Evolutionary conservation across 1,140 invertebrate genomes (phyloP).

Genomic region (Pseudomyrmex gracilis): DNA sequence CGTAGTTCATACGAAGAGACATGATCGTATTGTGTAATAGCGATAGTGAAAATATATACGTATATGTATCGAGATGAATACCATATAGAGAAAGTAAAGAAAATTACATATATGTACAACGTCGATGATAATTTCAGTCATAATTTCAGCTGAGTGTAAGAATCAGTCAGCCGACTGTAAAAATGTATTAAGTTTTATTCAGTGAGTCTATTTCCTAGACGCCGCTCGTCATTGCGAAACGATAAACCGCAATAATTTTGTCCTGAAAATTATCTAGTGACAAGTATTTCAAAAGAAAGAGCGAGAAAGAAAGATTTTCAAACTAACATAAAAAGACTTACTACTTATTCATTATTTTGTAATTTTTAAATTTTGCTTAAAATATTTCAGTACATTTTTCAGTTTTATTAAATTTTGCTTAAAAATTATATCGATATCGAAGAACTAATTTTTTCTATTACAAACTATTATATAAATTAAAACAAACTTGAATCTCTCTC

Average conservation of each 20-base stretch:
- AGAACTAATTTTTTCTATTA: not conserved
- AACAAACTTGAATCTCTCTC: not conserved
- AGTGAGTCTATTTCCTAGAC: slow-evolving; percentile 63
- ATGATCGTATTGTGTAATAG: slow-evolving; percentile 54
- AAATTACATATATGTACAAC: not conserved
- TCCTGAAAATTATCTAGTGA: slow-evolving; percentile 20
- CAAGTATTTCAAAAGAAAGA: not conserved
- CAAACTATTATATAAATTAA: not conserved
- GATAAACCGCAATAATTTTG: slow-evolving; percentile 18
- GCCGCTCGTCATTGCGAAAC: slow-evolving; percentile 23
- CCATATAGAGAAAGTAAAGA: slow-evolving; percentile 26
- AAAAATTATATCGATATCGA: not conserved
- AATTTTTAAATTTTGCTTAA: no score
- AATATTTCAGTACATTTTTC: no score
- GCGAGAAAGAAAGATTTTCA: no score
- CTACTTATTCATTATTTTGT: no score
- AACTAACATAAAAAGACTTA: no score
- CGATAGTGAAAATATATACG: slow-evolving; percentile 48
- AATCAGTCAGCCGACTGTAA: slow-evolving; percentile 65
- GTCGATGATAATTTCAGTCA: slow-evolving; percentile 61
- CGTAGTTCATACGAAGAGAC: slow-evolving; percentile 42
- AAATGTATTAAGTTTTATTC: slow-evolving; percentile 75
- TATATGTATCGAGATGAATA: slow-evolving; percentile 19
- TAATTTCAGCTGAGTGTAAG: slow-evolving; percentile 65
- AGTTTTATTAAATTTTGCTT: no score